Conservation (phyloP, 37 sponge, comb jelly and placozoan species). For the Petrosia ficiformis region DNA sequence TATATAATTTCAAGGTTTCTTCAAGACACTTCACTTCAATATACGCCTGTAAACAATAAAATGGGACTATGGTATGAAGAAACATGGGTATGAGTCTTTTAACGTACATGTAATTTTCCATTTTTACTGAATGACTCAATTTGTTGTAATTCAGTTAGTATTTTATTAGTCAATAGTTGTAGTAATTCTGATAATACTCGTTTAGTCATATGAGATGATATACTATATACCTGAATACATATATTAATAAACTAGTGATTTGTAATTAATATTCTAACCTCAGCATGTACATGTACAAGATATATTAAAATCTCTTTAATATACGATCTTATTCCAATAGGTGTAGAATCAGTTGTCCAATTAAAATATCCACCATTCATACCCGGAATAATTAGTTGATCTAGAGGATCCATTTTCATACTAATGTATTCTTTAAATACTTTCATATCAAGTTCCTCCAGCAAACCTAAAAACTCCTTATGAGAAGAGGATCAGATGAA, state of each 20-base stretch:
- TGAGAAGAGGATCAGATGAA: background rate
- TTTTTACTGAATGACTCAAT: constrained; percentile 60
- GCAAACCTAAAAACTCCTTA: constrained; percentile 39
- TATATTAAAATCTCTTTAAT: constrained; percentile 65
- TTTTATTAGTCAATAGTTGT: constrained; percentile 31
- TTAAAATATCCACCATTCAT: constrained; percentile 69
- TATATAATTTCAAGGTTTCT: background rate
- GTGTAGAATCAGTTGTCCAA: constrained; percentile 60
- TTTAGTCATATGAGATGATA: constrained; percentile 50
- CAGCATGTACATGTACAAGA: constrained; percentile 75
- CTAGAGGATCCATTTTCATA: constrained; percentile 48
- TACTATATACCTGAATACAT: constrained; percentile 50
- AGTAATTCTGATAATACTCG: constrained; percentile 56
- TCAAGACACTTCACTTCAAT: background rate
- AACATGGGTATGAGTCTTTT: no score
- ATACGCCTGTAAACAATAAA: background rate
- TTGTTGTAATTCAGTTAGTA: constrained; percentile 33
- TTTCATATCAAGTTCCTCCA: constrained; percentile 54
- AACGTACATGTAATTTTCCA: constrained; percentile 63
- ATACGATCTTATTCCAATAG: constrained; percentile 58
- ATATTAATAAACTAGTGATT: background rate
- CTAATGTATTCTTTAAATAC: constrained; percentile 75
- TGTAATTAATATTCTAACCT: constrained; percentile 35
- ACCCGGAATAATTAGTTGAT: constrained; percentile 53
- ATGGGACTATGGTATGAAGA: no score